phyloP scores from a whole-genome alignment of 2,113 vertebrate species.

The Catharus minimus region DNA sequence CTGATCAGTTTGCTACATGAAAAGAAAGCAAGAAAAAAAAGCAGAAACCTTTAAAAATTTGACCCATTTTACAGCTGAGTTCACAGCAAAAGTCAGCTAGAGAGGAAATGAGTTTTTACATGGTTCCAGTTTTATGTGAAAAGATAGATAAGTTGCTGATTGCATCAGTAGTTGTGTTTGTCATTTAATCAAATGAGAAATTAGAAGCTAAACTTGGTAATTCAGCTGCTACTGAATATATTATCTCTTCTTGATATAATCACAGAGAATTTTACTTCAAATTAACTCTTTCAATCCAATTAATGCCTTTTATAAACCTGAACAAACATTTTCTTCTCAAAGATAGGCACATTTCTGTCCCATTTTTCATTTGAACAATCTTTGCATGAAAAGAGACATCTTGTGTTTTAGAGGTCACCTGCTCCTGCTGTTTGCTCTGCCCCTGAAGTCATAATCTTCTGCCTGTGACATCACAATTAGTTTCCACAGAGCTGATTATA shows the following conservation, averaged over 20 bases:
- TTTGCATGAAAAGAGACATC: background rate
- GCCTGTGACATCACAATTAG: slow-evolving; percentile 74
- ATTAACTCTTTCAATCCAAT: background rate
- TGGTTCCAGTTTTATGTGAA: background rate
- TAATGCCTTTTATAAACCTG: background rate
- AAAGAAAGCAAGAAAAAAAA: background rate
- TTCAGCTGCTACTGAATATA: background rate
- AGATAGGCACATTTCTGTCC: background rate
- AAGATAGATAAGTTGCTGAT: background rate
- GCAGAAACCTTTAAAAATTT: background rate
- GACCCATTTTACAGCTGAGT: background rate
- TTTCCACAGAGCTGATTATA: slow-evolving; percentile 72
- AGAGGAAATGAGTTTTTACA: slow-evolving; percentile 15
- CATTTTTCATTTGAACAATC: background rate
- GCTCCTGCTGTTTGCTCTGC: slow-evolving; percentile 25
- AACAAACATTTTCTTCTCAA: background rate
- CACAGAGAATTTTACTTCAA: background rate
- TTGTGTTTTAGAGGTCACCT: slow-evolving; percentile 48
- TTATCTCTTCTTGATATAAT: background rate
- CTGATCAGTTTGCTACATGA: background rate
- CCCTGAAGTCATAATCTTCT: slow-evolving; percentile 67
- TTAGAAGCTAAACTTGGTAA: slow-evolving; percentile 3
- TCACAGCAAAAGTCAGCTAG: background rate
- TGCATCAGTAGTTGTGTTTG: background rate
- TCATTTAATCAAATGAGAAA: slow-evolving; percentile 3